These are phyloP conservation scores for Melanostoma mellinum DNA, from an alignment of 2,888 invertebrate species.

Conservation along the genomic window DNA sequence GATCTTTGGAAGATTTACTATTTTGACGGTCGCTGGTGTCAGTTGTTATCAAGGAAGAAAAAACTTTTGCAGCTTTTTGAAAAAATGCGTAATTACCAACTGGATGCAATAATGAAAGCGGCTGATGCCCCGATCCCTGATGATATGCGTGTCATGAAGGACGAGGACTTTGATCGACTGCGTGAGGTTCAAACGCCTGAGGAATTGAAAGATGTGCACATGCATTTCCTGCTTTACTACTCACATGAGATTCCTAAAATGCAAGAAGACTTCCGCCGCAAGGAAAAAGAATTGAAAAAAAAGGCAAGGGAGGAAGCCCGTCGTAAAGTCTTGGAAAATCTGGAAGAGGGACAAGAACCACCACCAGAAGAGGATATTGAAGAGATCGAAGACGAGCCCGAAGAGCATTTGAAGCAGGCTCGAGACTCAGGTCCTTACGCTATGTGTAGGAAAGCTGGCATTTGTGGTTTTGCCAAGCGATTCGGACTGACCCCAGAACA, in stretches of 20 bases:
- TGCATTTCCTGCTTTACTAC: conserved; percentile 96
- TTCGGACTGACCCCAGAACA: conserved; percentile 97
- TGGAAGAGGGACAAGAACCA: conserved; percentile 76
- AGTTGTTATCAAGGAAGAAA: conserved; percentile 91
- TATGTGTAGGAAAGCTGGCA: conserved; percentile 92
- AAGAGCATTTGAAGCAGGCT: conserved; percentile 91
- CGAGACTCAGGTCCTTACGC: conserved; percentile 94
- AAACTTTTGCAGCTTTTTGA: conserved; percentile 91
- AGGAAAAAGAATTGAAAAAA: conserved; percentile 86
- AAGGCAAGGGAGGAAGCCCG: conserved; percentile 81
- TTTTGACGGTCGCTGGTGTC: conserved; percentile 97
- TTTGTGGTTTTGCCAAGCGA: conserved; percentile 92
- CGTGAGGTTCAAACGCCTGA: conserved; percentile 92
- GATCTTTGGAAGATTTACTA: conserved; percentile 99
- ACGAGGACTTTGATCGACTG: conserved; percentile 92
- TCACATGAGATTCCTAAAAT: conserved; percentile 91
- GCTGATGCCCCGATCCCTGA: conserved; percentile 93
- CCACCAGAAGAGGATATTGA: conserved; percentile 85
- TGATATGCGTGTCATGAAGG: conserved; percentile 90
- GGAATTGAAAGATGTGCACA: conserved; percentile 95
- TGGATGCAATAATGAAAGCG: conserved; percentile 90
- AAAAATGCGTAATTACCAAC: conserved; percentile 95
- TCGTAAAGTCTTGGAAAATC: conserved; percentile 74
- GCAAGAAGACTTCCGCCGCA: conserved; percentile 88
- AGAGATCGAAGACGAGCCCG: conserved; percentile 84